Conservation (phyloP, 2,797 vertebrate species). For the Notolepis coatsorum region DNA sequence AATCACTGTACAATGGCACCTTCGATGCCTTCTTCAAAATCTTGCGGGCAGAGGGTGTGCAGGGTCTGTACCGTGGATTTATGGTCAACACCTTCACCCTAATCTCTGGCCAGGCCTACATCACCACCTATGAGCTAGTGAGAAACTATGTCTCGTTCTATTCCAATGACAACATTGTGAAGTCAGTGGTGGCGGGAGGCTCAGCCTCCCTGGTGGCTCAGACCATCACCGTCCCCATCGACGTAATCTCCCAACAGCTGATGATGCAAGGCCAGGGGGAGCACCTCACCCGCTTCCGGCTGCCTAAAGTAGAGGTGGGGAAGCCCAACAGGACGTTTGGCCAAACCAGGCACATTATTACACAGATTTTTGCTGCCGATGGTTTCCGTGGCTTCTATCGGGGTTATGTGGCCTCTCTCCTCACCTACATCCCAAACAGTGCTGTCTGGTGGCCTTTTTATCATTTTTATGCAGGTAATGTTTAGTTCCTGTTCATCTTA, state of each 20-base stretch:
- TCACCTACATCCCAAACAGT: constrained; percentile 98
- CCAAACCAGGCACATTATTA: constrained; percentile 92
- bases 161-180: constrained; percentile 90
- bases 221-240: constrained; percentile 97
- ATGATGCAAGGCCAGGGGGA: constrained; percentile 96
- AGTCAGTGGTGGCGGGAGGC: constrained; percentile 94
- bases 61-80: constrained; percentile 94
- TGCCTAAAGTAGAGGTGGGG: constrained; percentile 47
- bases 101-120: constrained; percentile 96
- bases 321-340: constrained; percentile 84
- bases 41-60: constrained; percentile 85
- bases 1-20: constrained; percentile 91
- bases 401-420: constrained; percentile 94
- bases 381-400: constrained; percentile 94
- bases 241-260: constrained; percentile 95
- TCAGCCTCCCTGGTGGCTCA: constrained; percentile 95
- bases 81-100: constrained; percentile 97
- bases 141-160: constrained; percentile 92
- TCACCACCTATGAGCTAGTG: constrained; percentile 97
- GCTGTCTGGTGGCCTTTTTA: constrained; percentile 99
- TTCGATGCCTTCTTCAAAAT: constrained; percentile 96
- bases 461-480: constrained; percentile 95
- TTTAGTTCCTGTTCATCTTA: not conserved
- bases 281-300: constrained; percentile 88
- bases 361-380: constrained; percentile 91